Base-by-base conservation (phyloP, 2,888 invertebrate species). In the Opisthograptis luteolata region DNA sequence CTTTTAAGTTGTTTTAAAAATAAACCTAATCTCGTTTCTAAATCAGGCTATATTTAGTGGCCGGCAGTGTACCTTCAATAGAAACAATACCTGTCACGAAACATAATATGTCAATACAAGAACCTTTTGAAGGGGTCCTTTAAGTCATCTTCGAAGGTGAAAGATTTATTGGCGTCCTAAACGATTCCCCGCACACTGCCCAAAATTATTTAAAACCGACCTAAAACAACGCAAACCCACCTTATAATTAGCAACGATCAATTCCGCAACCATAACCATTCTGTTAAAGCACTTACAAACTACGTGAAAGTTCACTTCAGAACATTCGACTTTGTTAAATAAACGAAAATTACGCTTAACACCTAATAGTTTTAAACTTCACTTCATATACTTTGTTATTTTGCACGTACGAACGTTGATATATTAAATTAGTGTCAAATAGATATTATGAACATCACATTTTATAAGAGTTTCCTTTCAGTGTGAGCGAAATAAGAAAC, bases 351-450 rank as follows among this genome's bases (percentile, higher is more conserved):
- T 84, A 84, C 78, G 77, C 86, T 86, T 86, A 85, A 48, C 79
- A 59, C 81, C 84, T 84, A 73, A 79, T 59, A 87, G 84, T 84
- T 84, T 63, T 76, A 74, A 84, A 87, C 82, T 81, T 86, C 78
- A 84, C 83, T 81, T 76, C 48, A 70, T 43, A 49, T 55, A 49
- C 10, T 65, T 68, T 66, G 69, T 73, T 70, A 70, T 39, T 50
- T 44, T 49, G 35, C 48, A 48, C 48, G 81, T 81, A 79, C 75
- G 79, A 81, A 80, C 79, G 68, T 77, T 79, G 78, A 76, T 79
- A 77, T 78, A 82, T 76, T 82, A 86, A 82, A 86, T 84, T 84
- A 85, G 82, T 84, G 79, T 82, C 75, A 80, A 79, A 79, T 81
- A 81, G 73, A 70, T 51, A 50, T 52, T 71, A 79, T 73, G 81